These are phyloP conservation scores for Drosophila lacicola DNA, from an alignment of 2,888 invertebrate species.

Conservation along the genomic window DNA sequence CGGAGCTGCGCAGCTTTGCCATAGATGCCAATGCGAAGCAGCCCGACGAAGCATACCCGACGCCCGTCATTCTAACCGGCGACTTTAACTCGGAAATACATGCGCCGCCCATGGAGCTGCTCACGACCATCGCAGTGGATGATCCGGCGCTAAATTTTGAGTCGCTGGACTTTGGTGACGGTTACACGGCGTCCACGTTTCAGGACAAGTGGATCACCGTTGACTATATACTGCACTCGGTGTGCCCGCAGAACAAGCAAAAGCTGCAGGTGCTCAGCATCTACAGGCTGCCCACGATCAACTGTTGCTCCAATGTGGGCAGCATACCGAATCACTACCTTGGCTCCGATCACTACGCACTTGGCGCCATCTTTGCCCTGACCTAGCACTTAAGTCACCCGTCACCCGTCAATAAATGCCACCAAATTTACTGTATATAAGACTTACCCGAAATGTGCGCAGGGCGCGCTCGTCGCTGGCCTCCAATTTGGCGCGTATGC, in stretches of 20 bases:
- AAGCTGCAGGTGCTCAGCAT: constrained; percentile 85
- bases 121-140: background rate
- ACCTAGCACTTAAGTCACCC: constrained; percentile 30
- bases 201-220: constrained; percentile 92
- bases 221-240: constrained; percentile 94
- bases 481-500: constrained; percentile 82
- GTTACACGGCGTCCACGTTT: constrained; percentile 87
- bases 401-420: constrained; percentile 1
- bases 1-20: constrained; percentile 93
- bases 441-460: constrained; percentile 81
- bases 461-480: constrained; percentile 79
- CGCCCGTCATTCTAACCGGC: constrained; percentile 94
- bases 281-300: constrained; percentile 88
- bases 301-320: constrained; percentile 87
- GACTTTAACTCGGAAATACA: constrained; percentile 89
- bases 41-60: constrained; percentile 55
- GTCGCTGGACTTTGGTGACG: constrained; percentile 52
- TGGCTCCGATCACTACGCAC: constrained; percentile 94
- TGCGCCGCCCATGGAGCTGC: constrained; percentile 82
- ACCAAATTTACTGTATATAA: constrained; percentile 12
- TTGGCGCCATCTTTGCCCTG: constrained; percentile 89
- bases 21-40: constrained; percentile 75
- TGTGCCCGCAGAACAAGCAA: constrained; percentile 83
- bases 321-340: constrained; percentile 90
- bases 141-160: constrained; percentile 45